Conservation (phyloP, 2,113 vertebrate genomes). For the Cyprinodon brontotheroides region DNA sequence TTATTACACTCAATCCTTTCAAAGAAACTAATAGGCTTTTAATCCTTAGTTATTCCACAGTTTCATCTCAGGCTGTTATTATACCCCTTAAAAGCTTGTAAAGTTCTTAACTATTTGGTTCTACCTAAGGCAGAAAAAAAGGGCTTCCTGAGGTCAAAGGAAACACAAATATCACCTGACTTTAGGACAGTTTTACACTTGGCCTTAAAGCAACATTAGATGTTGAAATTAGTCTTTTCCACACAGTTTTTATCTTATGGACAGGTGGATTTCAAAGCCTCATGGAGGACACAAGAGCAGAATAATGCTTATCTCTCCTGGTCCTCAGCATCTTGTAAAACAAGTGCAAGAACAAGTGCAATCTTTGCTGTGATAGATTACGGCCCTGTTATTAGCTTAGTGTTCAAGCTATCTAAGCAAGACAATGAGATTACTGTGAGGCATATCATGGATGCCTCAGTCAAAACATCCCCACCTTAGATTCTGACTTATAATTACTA, state of each 20-base stretch:
- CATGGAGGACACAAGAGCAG: conserved; percentile 65
- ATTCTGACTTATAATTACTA: conserved; percentile 51
- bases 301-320: conserved; percentile 72
- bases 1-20: not conserved
- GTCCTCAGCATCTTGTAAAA: conserved; percentile 76
- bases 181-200: conserved; percentile 12
- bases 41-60: not conserved
- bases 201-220: conserved; percentile 33
- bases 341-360: conserved; percentile 62
- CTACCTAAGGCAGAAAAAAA: conserved; percentile 8
- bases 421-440: conserved; percentile 71
- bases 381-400: conserved; percentile 67
- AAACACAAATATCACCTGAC: not conserved
- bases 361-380: conserved; percentile 79
- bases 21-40: no score
- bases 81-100: not conserved
- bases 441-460: conserved; percentile 46
- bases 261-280: conserved; percentile 76
- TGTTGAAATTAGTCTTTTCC: conserved; percentile 25
- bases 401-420: conserved; percentile 72
- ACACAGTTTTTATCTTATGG: conserved; percentile 68
- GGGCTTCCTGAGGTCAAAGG: not conserved
- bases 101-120: not conserved
- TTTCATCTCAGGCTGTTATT: not conserved
- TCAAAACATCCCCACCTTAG: conserved; percentile 54